Evolutionary conservation across 2,113 vertebrate species (phyloP), one percentile per base, ranked within the genome.

Genomic region (Myiozetetes cayanensis): DNA sequence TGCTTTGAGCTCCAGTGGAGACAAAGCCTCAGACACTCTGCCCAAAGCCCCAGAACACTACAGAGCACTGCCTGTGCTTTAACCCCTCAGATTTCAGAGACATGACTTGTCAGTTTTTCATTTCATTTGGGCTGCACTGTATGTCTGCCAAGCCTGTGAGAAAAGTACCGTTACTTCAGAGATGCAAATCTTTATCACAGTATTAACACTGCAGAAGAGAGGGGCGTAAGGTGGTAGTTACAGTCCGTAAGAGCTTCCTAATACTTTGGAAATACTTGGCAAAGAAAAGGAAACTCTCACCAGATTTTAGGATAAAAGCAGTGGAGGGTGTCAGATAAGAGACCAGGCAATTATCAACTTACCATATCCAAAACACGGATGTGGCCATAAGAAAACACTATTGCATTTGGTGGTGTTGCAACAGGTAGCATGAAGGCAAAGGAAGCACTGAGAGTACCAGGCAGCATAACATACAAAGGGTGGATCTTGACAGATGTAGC

Each of bases 361-460:
- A 99, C 99, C 99, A 99, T 99, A 97, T 99, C 99, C 39, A 98
- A 85, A 84, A 99, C 98, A 72, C 95, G 98, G 94, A 99, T 98
- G 95, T 98, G 98, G 80, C 99, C 99, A 0, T 99, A 99, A 37
- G 99, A 98, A 96, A 99, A 99, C 77, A 98, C 99, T 14, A 99
- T 99, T 25, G 99, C 99, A 3, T 99, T 99, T 19, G 99, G 99
- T 0, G 99, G 99, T 4, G 99, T 99, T 50, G 99, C 99, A 65
- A 99, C 99, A 12, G 99, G 99, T 35, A 99, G 92, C 99, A 99
- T 99, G 98, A 99, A 99, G 87, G 99, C 99, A 58, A 99, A 99
- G 7, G 99, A 99, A 4, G 99, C 97, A 25, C 99, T 99, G 86
- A 99, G 98, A 10, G 99, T 99, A 70, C 98, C 98, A 25, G 99